These are phyloP conservation scores for Hemibagrus wyckioides DNA, from an alignment of 2,113 vertebrate genomes.

Conservation along the genomic window DNA sequence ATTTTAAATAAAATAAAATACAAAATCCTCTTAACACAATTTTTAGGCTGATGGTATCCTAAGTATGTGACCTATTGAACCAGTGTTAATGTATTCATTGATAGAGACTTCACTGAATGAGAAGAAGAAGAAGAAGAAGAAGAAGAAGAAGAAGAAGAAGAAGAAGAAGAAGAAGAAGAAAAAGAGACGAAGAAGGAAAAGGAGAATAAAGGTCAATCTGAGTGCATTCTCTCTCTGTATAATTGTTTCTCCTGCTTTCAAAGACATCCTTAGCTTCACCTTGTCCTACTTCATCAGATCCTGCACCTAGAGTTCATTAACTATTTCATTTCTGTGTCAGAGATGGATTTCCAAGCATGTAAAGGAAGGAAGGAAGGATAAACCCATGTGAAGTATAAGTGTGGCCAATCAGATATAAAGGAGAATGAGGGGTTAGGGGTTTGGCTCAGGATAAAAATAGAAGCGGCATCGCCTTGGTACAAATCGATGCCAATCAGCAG, in stretches of 20 bases:
- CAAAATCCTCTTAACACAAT: too few relatives aligned
- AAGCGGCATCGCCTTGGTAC: slow-evolving; percentile 14
- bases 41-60: too few relatives aligned
- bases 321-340: slow-evolving; percentile 35
- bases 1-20: too few relatives aligned
- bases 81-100: too few relatives aligned
- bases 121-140: too few relatives aligned
- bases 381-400: background rate
- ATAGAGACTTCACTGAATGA: too few relatives aligned
- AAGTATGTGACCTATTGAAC: too few relatives aligned
- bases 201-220: background rate
- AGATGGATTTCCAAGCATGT: slow-evolving; percentile 19
- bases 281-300: slow-evolving; percentile 40
- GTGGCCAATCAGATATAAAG: slow-evolving; percentile 16
- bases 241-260: background rate
- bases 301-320: slow-evolving; percentile 21
- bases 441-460: slow-evolving; percentile 41
- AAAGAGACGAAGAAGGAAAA: too few relatives aligned
- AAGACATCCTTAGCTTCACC: slow-evolving; percentile 22
- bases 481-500: slow-evolving; percentile 25
- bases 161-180: background rate
- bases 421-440: background rate
- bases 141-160: too few relatives aligned
- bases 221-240: background rate
- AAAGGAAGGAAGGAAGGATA: background rate